These are phyloP conservation scores for Nomia melanderi DNA, from an alignment of 1,140 invertebrate genomes.

Conservation along the genomic window DNA sequence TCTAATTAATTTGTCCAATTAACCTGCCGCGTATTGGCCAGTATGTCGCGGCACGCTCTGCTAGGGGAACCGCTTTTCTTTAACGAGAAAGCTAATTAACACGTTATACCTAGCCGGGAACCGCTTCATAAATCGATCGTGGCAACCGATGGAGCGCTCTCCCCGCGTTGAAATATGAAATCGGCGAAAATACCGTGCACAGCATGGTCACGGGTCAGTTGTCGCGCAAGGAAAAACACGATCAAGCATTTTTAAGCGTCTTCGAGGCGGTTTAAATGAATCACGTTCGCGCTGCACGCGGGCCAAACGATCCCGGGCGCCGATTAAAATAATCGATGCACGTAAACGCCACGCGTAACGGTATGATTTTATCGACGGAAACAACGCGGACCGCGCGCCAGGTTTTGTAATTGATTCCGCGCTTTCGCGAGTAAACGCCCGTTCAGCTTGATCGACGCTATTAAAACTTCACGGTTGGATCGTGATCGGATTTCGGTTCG, in stretches of 20 bases:
- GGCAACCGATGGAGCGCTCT: background rate
- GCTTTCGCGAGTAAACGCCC: background rate
- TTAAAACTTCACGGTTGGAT: too few species aligned
- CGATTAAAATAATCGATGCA: background rate
- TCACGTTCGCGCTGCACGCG: background rate
- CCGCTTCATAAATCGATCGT: background rate
- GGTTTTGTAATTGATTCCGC: background rate
- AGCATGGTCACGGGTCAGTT: background rate
- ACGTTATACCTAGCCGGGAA: background rate
- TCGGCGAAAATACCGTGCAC: background rate
- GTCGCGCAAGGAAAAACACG: background rate
- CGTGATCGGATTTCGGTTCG: too few species aligned
- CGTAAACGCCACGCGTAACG: background rate
- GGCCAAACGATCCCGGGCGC: background rate
- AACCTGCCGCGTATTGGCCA: constrained; percentile 4
- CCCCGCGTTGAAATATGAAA: background rate
- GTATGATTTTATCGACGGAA: background rate
- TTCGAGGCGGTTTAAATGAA: background rate
- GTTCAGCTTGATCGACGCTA: background rate
- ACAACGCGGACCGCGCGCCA: background rate
- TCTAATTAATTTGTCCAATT: constrained; percentile 47
- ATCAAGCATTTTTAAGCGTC: background rate
- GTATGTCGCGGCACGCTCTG: background rate
- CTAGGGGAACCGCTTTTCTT: background rate
- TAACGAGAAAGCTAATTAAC: constrained; percentile 25